Conservation (phyloP, 2,113 vertebrate species). For the Athene cunicularia region DNA sequence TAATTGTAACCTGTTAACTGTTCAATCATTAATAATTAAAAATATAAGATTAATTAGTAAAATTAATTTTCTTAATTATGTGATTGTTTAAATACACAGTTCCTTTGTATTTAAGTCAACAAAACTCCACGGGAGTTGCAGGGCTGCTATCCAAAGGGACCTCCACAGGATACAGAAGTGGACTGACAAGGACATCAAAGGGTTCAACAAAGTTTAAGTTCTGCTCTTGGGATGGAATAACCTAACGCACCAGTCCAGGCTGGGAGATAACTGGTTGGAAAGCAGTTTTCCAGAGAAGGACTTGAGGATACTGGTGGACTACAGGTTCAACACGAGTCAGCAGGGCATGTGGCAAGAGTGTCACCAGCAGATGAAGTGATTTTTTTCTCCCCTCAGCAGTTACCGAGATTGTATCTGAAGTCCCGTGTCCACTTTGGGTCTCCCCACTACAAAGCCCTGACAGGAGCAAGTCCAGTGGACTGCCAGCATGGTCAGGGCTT, state of each 20-base stretch:
- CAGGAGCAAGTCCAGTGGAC: not conserved
- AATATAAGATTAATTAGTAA: not conserved
- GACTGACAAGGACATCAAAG: not conserved
- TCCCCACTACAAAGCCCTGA: not conserved
- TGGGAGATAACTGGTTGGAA: not conserved
- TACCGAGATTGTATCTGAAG: not conserved
- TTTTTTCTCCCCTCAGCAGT: not conserved
- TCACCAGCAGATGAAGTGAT: not conserved
- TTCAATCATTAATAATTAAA: not conserved
- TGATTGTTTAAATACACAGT: not conserved
- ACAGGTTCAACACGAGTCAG: rapidly evolving
- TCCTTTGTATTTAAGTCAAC: not conserved
- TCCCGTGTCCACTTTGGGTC: not conserved
- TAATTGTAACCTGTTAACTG: not conserved
- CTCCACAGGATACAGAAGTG: rapidly evolving
- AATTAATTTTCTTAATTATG: not conserved
- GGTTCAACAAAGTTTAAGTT: not conserved
- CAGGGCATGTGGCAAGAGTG: not conserved
- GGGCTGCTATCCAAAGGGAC: not conserved
- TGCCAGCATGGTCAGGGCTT: not conserved
- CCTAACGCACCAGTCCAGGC: not conserved
- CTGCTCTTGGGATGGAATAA: not conserved
- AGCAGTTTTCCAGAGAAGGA: not conserved
- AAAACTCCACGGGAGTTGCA: not conserved
- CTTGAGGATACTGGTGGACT: not conserved